A percentile compares a stretch with the other conserved stretches of the same genome.
phyloP scores from a whole-genome alignment of 2,797 vertebrate genomes.

The Oceanodroma leucorhoa region DNA sequence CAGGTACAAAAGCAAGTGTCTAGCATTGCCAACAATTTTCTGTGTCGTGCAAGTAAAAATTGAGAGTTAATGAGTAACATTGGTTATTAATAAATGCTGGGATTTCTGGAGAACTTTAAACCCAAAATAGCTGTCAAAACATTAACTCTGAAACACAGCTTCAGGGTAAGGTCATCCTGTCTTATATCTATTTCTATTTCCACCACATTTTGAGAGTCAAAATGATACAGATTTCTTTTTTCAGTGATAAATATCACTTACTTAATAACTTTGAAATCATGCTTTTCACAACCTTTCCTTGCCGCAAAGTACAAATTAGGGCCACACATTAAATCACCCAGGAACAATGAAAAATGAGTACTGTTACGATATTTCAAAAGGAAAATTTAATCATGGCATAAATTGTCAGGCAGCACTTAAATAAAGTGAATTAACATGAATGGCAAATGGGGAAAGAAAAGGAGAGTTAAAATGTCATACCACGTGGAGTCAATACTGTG shows the following conservation, averaged over 20 bases:
- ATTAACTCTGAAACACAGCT: not conserved
- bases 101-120: constrained; percentile 31
- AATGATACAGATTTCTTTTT: fast-evolving
- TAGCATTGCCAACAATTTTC: not conserved
- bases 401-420: not conserved
- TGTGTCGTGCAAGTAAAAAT: not conserved
- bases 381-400: not conserved
- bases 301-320: not conserved
- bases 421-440: not conserved
- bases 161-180: not conserved
- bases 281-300: not conserved
- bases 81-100: not conserved
- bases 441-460: not conserved
- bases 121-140: not conserved
- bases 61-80: constrained; percentile 23
- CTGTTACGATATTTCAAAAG: not conserved
- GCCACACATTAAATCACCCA: not conserved
- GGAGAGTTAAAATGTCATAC: fast-evolving
- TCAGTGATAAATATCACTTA: not conserved
- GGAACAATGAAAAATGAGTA: not conserved
- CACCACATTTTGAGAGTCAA: not conserved
- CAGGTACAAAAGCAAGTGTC: not conserved
- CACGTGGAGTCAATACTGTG: fast-evolving
- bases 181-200: not conserved
- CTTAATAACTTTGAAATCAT: fast-evolving